Percentiles rank a stretch among this genome's conserved stretches.
These are phyloP conservation scores for Agapostemon virescens DNA, from an alignment of 2,888 invertebrate genomes.

Conservation along the genomic window DNA sequence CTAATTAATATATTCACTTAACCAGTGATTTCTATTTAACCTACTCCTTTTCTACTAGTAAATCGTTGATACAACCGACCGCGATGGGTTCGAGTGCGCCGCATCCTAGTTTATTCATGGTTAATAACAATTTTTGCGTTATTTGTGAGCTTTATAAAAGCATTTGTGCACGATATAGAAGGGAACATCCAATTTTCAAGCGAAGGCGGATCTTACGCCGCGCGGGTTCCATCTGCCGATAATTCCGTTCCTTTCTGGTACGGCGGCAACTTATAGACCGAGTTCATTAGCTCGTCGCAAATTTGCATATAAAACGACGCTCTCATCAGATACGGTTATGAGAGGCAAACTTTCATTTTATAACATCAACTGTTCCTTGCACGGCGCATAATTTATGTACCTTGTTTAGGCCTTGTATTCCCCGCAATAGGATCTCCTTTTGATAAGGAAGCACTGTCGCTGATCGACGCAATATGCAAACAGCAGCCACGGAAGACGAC, in stretches of 20 bases:
- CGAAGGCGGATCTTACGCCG: neutral
- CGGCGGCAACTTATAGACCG: slow-evolving; percentile 43
- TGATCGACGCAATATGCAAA: slow-evolving; percentile 40
- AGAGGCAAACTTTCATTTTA: slow-evolving; percentile 57
- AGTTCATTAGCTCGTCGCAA: slow-evolving; percentile 62
- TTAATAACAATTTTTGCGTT: neutral
- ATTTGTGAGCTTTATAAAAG: neutral
- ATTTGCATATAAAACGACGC: slow-evolving; percentile 66
- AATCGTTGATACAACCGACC: too few species aligned
- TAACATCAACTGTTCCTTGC: slow-evolving; percentile 57
- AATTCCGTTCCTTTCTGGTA: slow-evolving; percentile 23
- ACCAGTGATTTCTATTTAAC: too few species aligned
- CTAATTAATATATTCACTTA: too few species aligned
- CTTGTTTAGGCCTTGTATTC: slow-evolving; percentile 44
- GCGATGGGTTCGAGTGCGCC: neutral
- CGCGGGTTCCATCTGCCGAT: slow-evolving; percentile 32
- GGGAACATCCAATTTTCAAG: neutral
- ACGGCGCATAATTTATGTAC: slow-evolving; percentile 54
- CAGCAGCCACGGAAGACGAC: slow-evolving; percentile 10
- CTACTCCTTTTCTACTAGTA: too few species aligned
- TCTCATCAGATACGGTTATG: slow-evolving; percentile 60
- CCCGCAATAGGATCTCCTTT: slow-evolving; percentile 35
- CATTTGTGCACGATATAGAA: neutral
- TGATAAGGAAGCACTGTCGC: slow-evolving; percentile 23
- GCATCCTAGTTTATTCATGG: too few species aligned